Conservation (phyloP, 1,140 invertebrate genomes). For the Uloborus diversus region DNA sequence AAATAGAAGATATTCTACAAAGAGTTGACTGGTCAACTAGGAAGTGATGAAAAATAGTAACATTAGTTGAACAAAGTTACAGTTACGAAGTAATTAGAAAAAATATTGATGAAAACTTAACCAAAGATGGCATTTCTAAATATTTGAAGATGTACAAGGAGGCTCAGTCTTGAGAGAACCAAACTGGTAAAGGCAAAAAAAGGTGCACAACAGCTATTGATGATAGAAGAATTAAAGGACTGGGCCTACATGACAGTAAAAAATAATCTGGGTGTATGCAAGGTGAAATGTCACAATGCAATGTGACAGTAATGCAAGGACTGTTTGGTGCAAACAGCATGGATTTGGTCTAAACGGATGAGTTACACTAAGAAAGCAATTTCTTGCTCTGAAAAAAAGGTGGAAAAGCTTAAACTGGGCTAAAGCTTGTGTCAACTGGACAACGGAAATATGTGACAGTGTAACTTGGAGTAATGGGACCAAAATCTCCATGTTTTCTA, state of each 20-base stretch:
- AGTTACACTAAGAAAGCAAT: not conserved
- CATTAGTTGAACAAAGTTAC: not conserved
- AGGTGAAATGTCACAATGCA: not conserved
- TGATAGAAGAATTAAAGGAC: constrained; percentile 1
- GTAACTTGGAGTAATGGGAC: not conserved
- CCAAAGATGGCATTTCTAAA: not conserved
- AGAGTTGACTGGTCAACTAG: not conserved
- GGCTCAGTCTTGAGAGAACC: not conserved
- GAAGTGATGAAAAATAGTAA: not conserved
- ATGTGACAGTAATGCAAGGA: not conserved
- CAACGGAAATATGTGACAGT: not conserved
- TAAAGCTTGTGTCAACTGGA: not conserved
- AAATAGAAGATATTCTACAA: not conserved
- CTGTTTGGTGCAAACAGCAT: not conserved
- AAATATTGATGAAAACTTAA: not conserved
- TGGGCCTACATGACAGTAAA: not conserved
- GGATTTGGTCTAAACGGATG: not conserved
- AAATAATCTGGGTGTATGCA: not conserved
- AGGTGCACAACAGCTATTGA: not conserved
- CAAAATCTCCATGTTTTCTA: not conserved
- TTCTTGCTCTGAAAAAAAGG: not conserved
- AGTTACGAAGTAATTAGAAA: not conserved
- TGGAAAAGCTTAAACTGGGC: not conserved
- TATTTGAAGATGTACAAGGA: not conserved
- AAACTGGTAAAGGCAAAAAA: not conserved